A percentile compares a stretch with the other conserved stretches of the same genome.
phyloP scores from a whole-genome alignment of 37 sponge, comb jelly and placozoan genomes.

The Spongilla lacustris region DNA sequence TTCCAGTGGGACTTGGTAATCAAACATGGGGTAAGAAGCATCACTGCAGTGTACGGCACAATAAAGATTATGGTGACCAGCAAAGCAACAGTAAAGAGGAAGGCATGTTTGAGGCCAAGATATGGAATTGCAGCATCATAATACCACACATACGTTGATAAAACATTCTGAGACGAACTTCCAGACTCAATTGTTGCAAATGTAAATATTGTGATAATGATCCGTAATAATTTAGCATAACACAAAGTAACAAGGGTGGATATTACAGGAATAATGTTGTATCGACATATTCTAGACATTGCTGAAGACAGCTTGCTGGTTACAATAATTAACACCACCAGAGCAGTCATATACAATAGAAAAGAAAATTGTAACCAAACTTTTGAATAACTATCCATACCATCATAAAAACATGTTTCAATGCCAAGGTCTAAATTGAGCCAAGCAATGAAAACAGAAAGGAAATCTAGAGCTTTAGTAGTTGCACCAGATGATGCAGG shows the following conservation, averaged over 20 bases:
- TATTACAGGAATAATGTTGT: constrained; percentile 23
- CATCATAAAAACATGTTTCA: neutral
- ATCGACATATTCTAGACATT: neutral
- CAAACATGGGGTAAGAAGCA: constrained; percentile 8
- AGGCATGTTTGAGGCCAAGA: neutral
- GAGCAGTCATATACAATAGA: neutral
- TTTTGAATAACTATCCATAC: neutral
- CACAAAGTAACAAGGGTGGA: constrained; percentile 46
- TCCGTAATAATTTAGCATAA: constrained; percentile 28
- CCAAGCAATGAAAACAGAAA: neutral
- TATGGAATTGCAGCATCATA: neutral
- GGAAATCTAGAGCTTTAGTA: neutral
- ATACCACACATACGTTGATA: neutral
- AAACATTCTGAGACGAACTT: no score
- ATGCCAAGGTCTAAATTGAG: neutral
- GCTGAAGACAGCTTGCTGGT: neutral
- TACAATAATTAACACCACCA: neutral
- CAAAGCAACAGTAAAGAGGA: neutral
- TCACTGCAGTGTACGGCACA: neutral
- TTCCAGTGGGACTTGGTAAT: neutral
- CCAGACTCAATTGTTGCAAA: neutral
- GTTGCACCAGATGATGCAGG: neutral
- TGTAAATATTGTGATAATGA: constrained; percentile 1
- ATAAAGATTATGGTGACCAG: neutral
- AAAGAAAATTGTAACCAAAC: neutral